phyloP scores from a whole-genome alignment of 2,797 vertebrate genomes.

The Petrocephalus sullivani region DNA sequence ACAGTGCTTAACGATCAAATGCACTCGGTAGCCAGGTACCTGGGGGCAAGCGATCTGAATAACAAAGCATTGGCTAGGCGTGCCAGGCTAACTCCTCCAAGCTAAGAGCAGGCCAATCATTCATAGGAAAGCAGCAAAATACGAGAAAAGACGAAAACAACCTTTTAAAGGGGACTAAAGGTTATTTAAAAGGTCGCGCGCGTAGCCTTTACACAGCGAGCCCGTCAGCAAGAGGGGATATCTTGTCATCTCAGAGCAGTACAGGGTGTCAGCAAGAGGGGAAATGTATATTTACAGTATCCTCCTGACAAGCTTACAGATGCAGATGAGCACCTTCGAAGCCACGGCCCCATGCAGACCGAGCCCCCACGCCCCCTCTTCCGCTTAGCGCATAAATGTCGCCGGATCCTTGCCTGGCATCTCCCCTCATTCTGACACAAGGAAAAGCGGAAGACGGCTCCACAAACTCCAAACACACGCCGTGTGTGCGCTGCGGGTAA shows the following conservation, averaged over 20 bases:
- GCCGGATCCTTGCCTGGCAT: background rate
- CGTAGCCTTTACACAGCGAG: background rate
- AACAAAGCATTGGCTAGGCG: background rate
- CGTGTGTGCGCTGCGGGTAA: background rate
- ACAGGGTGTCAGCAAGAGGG: background rate
- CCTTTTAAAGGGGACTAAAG: constrained; percentile 8
- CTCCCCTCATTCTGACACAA: background rate
- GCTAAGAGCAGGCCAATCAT: background rate
- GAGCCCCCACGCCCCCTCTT: background rate
- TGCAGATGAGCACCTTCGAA: background rate
- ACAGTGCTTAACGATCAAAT: background rate
- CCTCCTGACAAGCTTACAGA: background rate
- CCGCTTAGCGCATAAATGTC: background rate
- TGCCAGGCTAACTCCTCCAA: background rate
- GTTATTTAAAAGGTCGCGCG: background rate
- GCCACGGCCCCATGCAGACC: background rate
- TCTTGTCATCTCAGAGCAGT: background rate
- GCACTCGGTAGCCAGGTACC: background rate
- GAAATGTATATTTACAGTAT: background rate
- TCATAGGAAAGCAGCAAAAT: background rate
- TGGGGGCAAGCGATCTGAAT: background rate
- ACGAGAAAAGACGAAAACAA: background rate
- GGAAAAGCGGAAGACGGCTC: background rate
- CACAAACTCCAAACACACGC: background rate
- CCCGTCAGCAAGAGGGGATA: background rate